Conservation (phyloP, 2,113 vertebrate species). For the Anser cygnoides region DNA sequence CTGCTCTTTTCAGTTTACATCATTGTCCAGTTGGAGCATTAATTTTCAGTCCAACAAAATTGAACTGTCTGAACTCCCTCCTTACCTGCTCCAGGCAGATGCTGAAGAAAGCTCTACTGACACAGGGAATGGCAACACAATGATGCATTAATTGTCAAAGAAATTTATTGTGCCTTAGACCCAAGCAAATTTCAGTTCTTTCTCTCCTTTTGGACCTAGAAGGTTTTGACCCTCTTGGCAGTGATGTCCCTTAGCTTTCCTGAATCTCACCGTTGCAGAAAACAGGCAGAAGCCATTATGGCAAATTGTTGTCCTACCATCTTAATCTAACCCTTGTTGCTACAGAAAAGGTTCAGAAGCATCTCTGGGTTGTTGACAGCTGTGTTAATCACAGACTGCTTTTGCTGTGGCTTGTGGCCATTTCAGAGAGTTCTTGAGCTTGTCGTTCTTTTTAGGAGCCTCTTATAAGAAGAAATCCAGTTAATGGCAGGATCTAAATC, state of each 20-base stretch:
- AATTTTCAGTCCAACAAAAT: neutral
- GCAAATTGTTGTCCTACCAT: neutral
- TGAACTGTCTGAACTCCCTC: neutral
- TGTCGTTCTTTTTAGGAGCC: neutral
- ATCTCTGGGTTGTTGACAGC: neutral
- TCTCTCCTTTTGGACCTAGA: neutral
- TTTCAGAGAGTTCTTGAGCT: neutral
- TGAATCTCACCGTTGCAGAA: rapidly evolving
- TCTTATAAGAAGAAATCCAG: neutral
- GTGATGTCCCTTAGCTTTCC: neutral
- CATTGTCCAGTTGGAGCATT: neutral
- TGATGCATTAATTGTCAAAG: neutral
- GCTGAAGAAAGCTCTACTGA: neutral
- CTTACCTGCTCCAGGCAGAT: neutral
- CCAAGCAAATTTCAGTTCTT: neutral
- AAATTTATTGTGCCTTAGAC: neutral
- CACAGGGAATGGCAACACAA: neutral
- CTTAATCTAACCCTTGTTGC: neutral
- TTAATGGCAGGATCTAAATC: neutral
- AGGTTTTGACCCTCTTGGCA: neutral
- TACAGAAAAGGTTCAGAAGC: neutral
- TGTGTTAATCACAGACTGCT: neutral
- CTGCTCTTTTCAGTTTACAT: neutral
- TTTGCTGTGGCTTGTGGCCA: neutral
- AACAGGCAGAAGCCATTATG: neutral